These are phyloP conservation scores for Zapus hudsonius DNA, from an alignment of 2,113 vertebrate species.

Conservation along the genomic window DNA sequence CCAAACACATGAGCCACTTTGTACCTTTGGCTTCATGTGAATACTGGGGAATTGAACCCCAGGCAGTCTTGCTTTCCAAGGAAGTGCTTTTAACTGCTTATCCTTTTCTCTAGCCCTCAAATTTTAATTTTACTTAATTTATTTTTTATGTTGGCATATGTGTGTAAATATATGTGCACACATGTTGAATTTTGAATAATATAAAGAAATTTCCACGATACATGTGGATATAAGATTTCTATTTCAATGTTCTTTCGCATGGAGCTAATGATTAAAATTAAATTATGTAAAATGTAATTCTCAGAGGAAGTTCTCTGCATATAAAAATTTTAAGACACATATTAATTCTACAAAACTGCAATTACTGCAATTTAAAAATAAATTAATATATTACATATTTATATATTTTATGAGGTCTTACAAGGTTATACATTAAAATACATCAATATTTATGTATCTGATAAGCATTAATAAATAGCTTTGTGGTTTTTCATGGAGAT, in stretches of 20 bases:
- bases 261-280: neutral
- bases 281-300: neutral
- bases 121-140: too few relatives aligned
- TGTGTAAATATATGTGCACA: too few relatives aligned
- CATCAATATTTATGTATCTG: neutral
- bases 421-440: neutral
- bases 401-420: neutral
- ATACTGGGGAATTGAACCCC: too few relatives aligned
- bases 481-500: conserved; percentile 10
- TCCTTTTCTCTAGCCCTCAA: too few relatives aligned
- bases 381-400: too few relatives aligned
- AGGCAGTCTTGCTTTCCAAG: too few relatives aligned
- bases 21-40: too few relatives aligned
- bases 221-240: neutral
- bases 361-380: neutral
- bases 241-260: neutral
- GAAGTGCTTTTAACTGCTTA: too few relatives aligned
- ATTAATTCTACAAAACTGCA: neutral
- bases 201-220: neutral
- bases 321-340: neutral
- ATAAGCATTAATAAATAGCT: too few relatives aligned
- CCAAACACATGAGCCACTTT: too few relatives aligned
- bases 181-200: too few relatives aligned
- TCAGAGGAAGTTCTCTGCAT: neutral
- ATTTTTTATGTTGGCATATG: too few relatives aligned